Evolutionary conservation across 2,113 vertebrate genomes (phyloP), one percentile per base, ranked within the genome.

Genomic region (Lophius piscatorius): DNA sequence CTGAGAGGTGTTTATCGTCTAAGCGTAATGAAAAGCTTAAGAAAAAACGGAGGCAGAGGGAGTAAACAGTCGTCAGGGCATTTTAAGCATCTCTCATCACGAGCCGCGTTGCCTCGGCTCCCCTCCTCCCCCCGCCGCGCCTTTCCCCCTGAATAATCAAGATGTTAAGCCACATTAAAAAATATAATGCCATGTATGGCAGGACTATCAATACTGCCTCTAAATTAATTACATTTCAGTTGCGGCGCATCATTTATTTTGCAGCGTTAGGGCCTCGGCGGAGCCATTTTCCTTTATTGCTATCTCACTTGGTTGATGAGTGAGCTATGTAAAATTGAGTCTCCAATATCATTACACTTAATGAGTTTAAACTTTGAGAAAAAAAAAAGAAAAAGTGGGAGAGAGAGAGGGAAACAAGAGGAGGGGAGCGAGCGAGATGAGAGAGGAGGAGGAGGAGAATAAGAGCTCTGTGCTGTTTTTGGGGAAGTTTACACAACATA

Each of bases 181-280:
- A 95, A 97, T 95, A 95, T 91, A 96, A 94, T 93, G 91, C 93
- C 85, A 88, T 93, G 94, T 94, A 96, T 95, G 94, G 94, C 94
- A 94, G 93, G 94, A 96, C 95, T 96, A 98, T 98, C 97, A 98
- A 99, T 97, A 98, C 92, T 94, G 94, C 93, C 94, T 93, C 94
- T 95, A 97, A 98, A 99, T 99, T 97, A 99, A 99, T 98, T 97
- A 97, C 94, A 96, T 97, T 96, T 96, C 94, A 94, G 94, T 95
- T 94, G 94, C 93, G 93, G 94, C 92, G 94, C 94, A 96, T 98
- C 94, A 97, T 98, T 98, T 98, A 98, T 98, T 97, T 94, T 89
- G 91, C 91, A 91, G 93, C 88, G 92, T 91, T 94, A 93, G 91
- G 83, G 94, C 97, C 96, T 98, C 96, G 79, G 92, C 91, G 96